Evolutionary conservation across 2,113 vertebrate species (phyloP).

Genomic region (Sinocyclocheilus anophthalmus): DNA sequence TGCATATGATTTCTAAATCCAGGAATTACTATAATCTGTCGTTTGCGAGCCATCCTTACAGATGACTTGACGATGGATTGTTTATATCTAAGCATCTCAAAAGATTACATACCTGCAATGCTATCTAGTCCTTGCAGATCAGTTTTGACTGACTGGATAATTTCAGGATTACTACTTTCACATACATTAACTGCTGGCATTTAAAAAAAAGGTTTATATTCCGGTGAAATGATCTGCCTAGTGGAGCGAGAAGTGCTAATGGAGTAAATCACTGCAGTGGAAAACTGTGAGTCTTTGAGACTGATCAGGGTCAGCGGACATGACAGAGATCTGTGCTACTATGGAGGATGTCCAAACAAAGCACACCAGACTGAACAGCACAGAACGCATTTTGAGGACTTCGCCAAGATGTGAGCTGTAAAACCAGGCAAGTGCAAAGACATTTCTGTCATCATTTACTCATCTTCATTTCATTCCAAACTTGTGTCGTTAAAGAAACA

Average conservation of each 20-base stretch:
- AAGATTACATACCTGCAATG: not conserved
- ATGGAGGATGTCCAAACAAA: slow-evolving; percentile 26
- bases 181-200: slow-evolving; percentile 14
- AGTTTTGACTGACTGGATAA: not conserved
- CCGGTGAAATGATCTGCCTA: slow-evolving; percentile 24
- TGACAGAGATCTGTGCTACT: slow-evolving; percentile 1
- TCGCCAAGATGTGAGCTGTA: not conserved
- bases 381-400: not conserved
- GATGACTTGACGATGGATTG: not conserved
- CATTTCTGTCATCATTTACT: not conserved
- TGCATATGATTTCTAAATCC: not conserved
- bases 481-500: too few relatives aligned
- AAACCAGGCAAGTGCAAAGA: not conserved
- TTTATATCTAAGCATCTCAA: slow-evolving; percentile 22
- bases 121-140: not conserved
- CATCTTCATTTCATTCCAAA: not conserved
- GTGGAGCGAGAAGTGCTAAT: slow-evolving; percentile 1
- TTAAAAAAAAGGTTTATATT: slow-evolving; percentile 14
- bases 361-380: not conserved
- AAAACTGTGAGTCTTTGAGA: slow-evolving; percentile 35
- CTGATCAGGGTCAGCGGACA: slow-evolving; percentile 18
- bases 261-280: slow-evolving; percentile 26
- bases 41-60: not conserved
- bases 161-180: slow-evolving; percentile 6
- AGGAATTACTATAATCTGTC: slow-evolving; percentile 9